Base-by-base conservation (phyloP, 2,797 vertebrate species). In the Parauchenoglanis punctatus region DNA sequence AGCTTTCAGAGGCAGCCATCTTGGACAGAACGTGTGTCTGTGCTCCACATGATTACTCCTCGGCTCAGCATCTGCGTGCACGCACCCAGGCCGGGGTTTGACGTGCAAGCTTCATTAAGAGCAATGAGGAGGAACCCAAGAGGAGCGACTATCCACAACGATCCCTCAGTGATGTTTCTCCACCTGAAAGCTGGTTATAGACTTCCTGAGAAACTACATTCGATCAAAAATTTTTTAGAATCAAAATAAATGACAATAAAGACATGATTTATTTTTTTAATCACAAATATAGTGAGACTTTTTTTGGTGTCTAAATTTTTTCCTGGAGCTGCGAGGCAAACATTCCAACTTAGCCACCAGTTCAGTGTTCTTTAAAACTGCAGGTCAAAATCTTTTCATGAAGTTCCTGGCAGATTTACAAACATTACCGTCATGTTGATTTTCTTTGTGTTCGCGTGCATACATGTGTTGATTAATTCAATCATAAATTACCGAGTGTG, bases 31-130 rank as follows among this genome's bases (percentile, higher is more conserved):
- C 49, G 75, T 18, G 70, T 59, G 67, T 31, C 13, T n/a, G 7
- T n/a, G 28, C 70, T 20, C 80, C 35, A 17, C 15, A 1, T 44
- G 44, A 31, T 54, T 17, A 6, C 56, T 20, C 46, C 81, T 89
- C 78, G 18, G 58, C 85, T 91, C 87, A 86, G 58, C 91, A 90
- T 93, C 92, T 1, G 46, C 85, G 73, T 89, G 83, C 87, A 91
- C 86, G 52, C 81, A 72, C 91, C 91, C 28, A 52, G 31, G 11
- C 59, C 18, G 35, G 84, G 91, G 92, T 93, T 93, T 92, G 52
- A 89, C 82, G 90, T 87, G 85, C 87, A 91, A 44, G 89, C 83
- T 92, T 93, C 92, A 93, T 93, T 88, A 90, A 89, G 81, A 89
- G 89, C 90, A 88, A 28, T 18, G 46, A 88, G 58, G 68, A 86